phyloP scores from a whole-genome alignment of 2,797 vertebrate genomes.

The Oreonectes daqikongensis region DNA sequence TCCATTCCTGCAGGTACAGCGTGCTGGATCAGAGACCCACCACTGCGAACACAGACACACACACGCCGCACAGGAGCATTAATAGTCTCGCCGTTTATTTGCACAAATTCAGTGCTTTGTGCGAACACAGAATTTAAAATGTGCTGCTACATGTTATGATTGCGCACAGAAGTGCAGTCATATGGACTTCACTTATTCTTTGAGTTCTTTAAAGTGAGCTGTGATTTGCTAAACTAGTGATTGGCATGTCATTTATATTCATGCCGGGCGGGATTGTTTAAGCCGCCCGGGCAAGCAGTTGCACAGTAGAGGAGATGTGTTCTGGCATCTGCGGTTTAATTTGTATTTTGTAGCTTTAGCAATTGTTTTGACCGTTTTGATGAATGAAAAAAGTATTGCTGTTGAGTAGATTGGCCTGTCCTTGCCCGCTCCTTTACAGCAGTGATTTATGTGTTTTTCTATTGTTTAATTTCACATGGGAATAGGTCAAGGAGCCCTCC shows the following conservation, averaged over 20 bases:
- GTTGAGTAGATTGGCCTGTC: conserved; percentile 81
- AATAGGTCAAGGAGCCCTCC: conserved; percentile 72
- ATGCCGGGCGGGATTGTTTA: conserved; percentile 60
- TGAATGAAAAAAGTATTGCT: conserved; percentile 83
- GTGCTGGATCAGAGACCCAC: conserved; percentile 20
- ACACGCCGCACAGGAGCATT: background rate
- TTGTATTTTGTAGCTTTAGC: conserved; percentile 66
- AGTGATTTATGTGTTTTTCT: conserved; percentile 85
- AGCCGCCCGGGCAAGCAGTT: conserved; percentile 52
- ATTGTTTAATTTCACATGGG: conserved; percentile 80
- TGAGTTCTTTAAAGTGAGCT: conserved; percentile 14
- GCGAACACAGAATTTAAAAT: background rate
- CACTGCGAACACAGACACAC: conserved; percentile 19
- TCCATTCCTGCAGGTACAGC: conserved; percentile 92
- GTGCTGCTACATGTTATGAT: background rate
- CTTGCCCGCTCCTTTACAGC: conserved; percentile 69
- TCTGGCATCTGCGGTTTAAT: conserved; percentile 77
- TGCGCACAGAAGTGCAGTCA: conserved; percentile 18
- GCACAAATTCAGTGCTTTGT: background rate
- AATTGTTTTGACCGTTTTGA: conserved; percentile 81
- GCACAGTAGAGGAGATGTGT: conserved; percentile 68
- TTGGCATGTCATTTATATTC: conserved; percentile 70
- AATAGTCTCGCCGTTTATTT: background rate
- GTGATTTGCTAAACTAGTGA: conserved; percentile 56
- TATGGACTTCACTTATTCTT: conserved; percentile 18